Conservation (phyloP, 2,888 invertebrate species). For the Podotricha telesiphe region DNA sequence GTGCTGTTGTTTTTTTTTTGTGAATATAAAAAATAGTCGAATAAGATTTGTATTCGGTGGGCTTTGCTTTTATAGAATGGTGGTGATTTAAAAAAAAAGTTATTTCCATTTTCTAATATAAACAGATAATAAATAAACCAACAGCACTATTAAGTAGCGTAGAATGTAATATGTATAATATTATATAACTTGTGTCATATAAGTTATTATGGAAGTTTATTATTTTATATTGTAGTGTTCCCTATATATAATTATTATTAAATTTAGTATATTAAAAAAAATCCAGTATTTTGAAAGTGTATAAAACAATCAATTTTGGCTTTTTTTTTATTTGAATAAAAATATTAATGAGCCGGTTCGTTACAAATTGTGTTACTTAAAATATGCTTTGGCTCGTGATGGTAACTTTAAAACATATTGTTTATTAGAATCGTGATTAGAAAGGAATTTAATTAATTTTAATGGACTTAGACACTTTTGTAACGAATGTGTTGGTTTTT, state of each 20-base stretch:
- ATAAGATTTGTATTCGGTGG: too few species aligned
- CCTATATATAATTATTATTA: constrained; percentile 19
- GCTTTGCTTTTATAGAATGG: too few species aligned
- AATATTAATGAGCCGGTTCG: background rate
- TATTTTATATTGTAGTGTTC: constrained; percentile 20
- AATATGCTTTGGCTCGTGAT: background rate
- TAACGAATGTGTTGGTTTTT: background rate
- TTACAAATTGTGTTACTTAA: background rate
- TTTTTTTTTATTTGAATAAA: background rate
- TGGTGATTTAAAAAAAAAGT: too few species aligned
- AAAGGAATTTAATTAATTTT: too few species aligned
- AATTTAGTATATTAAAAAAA: background rate
- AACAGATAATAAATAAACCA: constrained; percentile 13
- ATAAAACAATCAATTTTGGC: background rate
- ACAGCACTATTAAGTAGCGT: constrained; percentile 5
- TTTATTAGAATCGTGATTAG: too few species aligned
- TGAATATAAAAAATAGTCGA: background rate
- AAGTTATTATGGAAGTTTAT: constrained; percentile 19
- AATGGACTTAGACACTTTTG: too few species aligned
- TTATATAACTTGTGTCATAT: constrained; percentile 26
- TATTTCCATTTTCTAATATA: background rate
- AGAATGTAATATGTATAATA: constrained; percentile 9
- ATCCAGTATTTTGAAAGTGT: constrained; percentile 8
- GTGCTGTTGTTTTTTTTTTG: constrained; percentile 26
- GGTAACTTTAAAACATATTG: background rate